Evolutionary conservation across 2,888 invertebrate species (phyloP).

Genomic region (Seira musarum): DNA sequence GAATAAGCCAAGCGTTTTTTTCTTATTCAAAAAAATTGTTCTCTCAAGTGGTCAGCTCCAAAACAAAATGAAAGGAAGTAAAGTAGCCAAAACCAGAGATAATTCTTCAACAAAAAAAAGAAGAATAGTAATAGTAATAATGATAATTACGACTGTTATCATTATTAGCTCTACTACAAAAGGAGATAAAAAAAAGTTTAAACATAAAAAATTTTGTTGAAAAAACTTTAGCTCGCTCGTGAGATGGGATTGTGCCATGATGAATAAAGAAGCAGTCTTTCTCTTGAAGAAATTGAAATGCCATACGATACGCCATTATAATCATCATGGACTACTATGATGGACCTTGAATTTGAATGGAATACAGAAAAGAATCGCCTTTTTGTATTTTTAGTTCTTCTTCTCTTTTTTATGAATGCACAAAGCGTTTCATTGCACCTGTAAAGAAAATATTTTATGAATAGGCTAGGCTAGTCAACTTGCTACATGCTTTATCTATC

Average conservation of each 20-base stretch:
- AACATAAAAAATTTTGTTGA: no score
- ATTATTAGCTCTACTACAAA: no score
- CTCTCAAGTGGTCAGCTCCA: no score
- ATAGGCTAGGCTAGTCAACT: no score
- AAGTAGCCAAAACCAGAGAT: not conserved
- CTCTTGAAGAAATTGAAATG: not conserved
- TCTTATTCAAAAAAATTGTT: no score
- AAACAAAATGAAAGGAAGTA: not conserved
- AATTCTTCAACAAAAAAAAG: not conserved
- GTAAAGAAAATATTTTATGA: not conserved
- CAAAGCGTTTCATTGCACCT: constrained; percentile 26
- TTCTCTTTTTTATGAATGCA: constrained; percentile 28
- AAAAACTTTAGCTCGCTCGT: no score
- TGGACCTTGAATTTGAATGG: not conserved
- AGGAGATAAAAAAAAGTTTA: no score
- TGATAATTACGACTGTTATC: not conserved
- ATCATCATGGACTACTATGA: not conserved
- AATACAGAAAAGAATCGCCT: not conserved
- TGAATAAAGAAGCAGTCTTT: not conserved
- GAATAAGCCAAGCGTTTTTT: no score
- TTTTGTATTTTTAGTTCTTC: not conserved
- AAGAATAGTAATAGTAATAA: not conserved
- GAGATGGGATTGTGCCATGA: not conserved
- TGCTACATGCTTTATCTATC: not conserved
- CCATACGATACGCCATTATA: no score